Conservation (phyloP, 1,140 invertebrate species). For the Aethina tumida region DNA sequence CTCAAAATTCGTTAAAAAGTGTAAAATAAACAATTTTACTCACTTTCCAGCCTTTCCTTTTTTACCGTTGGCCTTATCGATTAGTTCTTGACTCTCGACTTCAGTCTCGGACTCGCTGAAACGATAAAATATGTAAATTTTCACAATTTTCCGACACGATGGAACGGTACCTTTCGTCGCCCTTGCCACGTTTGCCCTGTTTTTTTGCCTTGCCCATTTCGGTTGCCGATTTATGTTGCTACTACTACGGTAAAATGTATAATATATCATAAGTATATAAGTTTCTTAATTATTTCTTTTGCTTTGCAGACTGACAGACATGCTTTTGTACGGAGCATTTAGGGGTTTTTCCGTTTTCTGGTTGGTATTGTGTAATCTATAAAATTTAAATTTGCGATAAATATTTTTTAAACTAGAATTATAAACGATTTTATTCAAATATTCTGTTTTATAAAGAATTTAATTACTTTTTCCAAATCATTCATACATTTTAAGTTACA, state of each 20-base stretch:
- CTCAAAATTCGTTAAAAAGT: constrained; percentile 16
- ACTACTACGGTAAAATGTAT: constrained; percentile 12
- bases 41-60: constrained; percentile 30
- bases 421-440: no score
- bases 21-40: constrained; percentile 8
- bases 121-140: constrained; percentile 25
- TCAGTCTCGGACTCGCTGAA: constrained; percentile 29
- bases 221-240: constrained; percentile 20
- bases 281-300: constrained; percentile 1
- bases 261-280: constrained; percentile 20
- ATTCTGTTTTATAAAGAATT: no score
- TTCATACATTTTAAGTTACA: no score
- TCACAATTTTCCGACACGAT: constrained; percentile 4
- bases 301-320: no score
- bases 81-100: constrained; percentile 25
- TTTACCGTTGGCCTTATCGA: constrained; percentile 24
- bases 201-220: constrained; percentile 63
- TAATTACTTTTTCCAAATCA: no score
- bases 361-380: no score
- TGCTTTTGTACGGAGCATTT: not conserved
- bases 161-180: constrained; percentile 47
- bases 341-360: no score
- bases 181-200: constrained; percentile 51
- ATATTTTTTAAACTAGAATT: no score
- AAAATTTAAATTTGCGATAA: no score